Base-by-base conservation (phyloP, 2,113 vertebrate species). In the Pelobates fuscus region DNA sequence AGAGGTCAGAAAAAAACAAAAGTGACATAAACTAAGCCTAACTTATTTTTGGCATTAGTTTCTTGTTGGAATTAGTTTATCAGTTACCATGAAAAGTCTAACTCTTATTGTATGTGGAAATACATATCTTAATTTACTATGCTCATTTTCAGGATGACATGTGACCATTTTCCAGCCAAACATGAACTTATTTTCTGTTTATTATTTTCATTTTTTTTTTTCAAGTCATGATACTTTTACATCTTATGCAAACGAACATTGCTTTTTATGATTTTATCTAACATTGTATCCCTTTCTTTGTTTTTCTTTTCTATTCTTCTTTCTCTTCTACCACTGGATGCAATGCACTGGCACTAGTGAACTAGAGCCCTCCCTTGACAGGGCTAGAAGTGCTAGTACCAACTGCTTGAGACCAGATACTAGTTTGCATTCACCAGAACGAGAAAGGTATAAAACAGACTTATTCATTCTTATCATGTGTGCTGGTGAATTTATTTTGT, bases 301-400 rank as follows among this genome's bases (percentile, higher is more conserved):
- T 93, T 88, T 91, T 94, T 91, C 55, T 82, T 80, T 79, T 81
- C 79, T 80, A 62, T 30, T 68, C 77, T 81, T 92, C 90, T 90
- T 95, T 89, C 88, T 90, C 89, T 90, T 90, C 88, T 88, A 82
- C 90, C 88, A 85, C 89, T 91, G 92, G 92, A 93, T 91, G 89
- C 89, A 90, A 89, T 90, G 86, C 95, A 93, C 91, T 95, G 93
- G 93, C 91, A 90, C 93, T 94, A 99, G 97, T 87, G 97, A 99
- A 92, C 94, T 99, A 81, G 96, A 97, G 95, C 95, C 96, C 78
- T 93, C 94, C 81, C 90, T 99, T 95, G 96, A 96, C 94, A 94
- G 97, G 94, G 94, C 95, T 91, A 94, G 94, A 90, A 99, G 97
- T 92, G 96, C 96, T 94, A 99, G 97, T 93, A 97, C 96, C 88